Conservation (phyloP, 2,888 invertebrate genomes). For the Periphyllus acericola region DNA sequence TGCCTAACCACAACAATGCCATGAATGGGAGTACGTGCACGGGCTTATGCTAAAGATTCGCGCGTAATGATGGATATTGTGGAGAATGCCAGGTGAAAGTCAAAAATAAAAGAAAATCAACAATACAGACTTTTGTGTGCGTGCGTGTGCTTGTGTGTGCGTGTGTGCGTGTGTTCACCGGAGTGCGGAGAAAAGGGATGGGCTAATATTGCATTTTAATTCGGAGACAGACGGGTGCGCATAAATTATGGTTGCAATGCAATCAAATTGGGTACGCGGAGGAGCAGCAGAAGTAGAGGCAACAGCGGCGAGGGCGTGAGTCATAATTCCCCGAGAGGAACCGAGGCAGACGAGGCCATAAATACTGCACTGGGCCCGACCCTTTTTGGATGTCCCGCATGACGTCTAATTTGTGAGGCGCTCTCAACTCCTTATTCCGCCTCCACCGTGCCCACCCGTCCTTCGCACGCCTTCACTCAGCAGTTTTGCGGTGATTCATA, state of each 20-base stretch:
- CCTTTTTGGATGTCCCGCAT: slow-evolving; percentile 31
- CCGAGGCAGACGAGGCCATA: slow-evolving; percentile 45
- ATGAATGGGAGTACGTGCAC: not conserved
- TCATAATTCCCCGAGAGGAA: slow-evolving; percentile 54
- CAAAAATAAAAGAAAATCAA: not conserved
- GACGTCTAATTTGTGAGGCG: slow-evolving; percentile 59
- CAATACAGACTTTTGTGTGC: not conserved
- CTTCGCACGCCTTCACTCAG: not conserved
- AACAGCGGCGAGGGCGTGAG: slow-evolving; percentile 54
- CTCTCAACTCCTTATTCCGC: slow-evolving; percentile 33
- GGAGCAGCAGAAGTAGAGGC: not conserved
- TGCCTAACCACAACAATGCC: not conserved
- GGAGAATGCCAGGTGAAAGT: not conserved
- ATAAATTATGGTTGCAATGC: slow-evolving; percentile 54
- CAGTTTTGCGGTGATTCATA: slow-evolving; percentile 1
- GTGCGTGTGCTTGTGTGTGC: not conserved
- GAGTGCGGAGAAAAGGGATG: not conserved
- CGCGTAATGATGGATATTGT: not conserved
- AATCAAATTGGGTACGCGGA: slow-evolving; percentile 40
- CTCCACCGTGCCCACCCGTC: not conserved
- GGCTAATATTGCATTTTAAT: slow-evolving; percentile 52
- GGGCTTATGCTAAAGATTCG: not conserved
- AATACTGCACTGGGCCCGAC: slow-evolving; percentile 54
- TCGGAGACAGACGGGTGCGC: slow-evolving; percentile 30
- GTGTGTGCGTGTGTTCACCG: not conserved